Conservation (phyloP, 2,888 invertebrate genomes). For the Athalia circularis region DNA sequence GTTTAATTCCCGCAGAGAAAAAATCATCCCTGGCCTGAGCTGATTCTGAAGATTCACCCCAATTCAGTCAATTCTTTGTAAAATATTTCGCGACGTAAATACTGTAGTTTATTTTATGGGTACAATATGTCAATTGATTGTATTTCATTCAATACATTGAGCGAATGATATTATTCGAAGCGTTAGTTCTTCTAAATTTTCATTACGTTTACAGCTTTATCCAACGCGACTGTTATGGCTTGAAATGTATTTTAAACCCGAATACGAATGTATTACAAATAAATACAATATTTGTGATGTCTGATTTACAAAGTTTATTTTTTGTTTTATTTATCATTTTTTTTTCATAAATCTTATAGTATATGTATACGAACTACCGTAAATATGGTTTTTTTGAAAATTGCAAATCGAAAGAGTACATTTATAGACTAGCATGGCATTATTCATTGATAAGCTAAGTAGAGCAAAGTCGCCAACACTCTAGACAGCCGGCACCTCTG, state of each 20-base stretch:
- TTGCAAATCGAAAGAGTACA: no score
- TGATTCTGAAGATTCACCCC: not conserved
- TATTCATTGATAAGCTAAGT: no score
- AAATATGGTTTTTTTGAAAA: no score
- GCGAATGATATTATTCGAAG: slow-evolving; percentile 20
- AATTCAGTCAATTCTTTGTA: slow-evolving; percentile 21
- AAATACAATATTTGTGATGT: slow-evolving; percentile 61
- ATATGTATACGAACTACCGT: no score
- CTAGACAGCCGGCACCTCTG: no score
- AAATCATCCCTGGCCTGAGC: not conserved
- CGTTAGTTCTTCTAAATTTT: slow-evolving; percentile 14
- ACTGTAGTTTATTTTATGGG: slow-evolving; percentile 19
- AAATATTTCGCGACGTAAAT: not conserved
- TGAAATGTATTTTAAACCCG: slow-evolving; percentile 65
- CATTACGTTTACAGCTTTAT: slow-evolving; percentile 53
- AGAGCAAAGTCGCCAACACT: no score
- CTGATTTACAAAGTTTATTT: slow-evolving; percentile 40
- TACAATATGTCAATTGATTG: slow-evolving; percentile 11
- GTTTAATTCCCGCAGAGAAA: no score
- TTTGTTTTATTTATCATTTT: slow-evolving; percentile 3
- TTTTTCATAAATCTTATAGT: not conserved
- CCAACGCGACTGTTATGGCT: slow-evolving; percentile 67
- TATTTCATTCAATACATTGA: not conserved
- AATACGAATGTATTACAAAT: slow-evolving; percentile 57
- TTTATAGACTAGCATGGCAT: no score